Conservation (phyloP, 2,113 vertebrate genomes). For the Saimiri boliviensis region DNA sequence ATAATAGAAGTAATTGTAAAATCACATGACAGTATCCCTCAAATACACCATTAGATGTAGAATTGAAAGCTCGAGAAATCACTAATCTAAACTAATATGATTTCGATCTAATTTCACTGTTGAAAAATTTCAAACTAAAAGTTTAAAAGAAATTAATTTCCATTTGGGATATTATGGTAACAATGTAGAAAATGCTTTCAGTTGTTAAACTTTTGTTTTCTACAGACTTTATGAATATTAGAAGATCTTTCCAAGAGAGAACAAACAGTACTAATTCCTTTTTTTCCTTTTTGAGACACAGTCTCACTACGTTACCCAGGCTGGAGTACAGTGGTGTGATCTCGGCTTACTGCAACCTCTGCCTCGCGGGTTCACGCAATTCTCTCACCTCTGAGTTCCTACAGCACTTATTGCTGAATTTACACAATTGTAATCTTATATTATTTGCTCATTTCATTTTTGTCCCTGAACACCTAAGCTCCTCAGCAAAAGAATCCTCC, state of each 20-base stretch:
- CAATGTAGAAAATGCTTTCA: background rate
- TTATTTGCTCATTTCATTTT: background rate
- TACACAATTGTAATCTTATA: background rate
- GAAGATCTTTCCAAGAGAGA: background rate
- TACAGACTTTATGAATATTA: slow-evolving; percentile 6
- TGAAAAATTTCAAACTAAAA: slow-evolving; percentile 59
- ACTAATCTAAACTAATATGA: background rate
- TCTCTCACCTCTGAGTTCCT: background rate
- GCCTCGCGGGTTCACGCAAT: too few relatives aligned
- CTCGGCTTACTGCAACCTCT: too few relatives aligned
- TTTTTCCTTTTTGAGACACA: too few relatives aligned
- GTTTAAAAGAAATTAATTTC: slow-evolving; percentile 12
- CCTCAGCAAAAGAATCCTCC: background rate
- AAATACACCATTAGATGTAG: background rate
- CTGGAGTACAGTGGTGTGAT: too few relatives aligned
- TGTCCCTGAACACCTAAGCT: background rate
- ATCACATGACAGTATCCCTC: background rate
- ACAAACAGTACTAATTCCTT: background rate
- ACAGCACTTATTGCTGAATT: background rate
- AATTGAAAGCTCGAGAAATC: slow-evolving; percentile 29
- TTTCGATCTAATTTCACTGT: background rate
- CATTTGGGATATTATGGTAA: background rate
- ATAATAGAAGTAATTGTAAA: background rate
- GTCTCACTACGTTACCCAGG: too few relatives aligned
- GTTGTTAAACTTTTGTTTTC: background rate